A percentile compares a stretch with the other conserved stretches of the same genome.
These are phyloP conservation scores for Lasius platythorax DNA, from an alignment of 2,888 invertebrate genomes.

Conservation along the genomic window DNA sequence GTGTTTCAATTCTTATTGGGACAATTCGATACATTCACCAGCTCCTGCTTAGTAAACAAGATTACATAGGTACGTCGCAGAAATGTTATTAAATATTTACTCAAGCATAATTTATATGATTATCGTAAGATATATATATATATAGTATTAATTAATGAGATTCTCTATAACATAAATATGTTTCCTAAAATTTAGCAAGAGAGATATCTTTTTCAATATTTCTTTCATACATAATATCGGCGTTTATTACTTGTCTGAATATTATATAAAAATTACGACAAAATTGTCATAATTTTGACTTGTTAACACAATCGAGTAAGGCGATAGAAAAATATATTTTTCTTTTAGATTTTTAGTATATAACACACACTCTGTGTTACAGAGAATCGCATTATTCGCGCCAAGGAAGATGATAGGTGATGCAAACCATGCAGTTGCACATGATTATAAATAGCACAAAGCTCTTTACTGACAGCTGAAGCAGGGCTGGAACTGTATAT, in stretches of 20 bases:
- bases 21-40: slow-evolving; percentile 76
- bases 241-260: slow-evolving; percentile 9
- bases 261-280: background rate
- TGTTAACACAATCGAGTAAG: background rate
- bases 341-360: slow-evolving; percentile 18
- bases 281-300: background rate
- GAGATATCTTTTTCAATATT: slow-evolving; percentile 20
- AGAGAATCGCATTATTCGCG: slow-evolving; percentile 79
- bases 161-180: slow-evolving; percentile 68
- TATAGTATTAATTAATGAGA: slow-evolving; percentile 67
- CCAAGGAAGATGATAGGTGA: slow-evolving; percentile 79
- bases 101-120: slow-evolving; percentile 80
- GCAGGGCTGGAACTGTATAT: slow-evolving; percentile 82
- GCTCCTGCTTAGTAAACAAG: slow-evolving; percentile 79
- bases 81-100: slow-evolving; percentile 81
- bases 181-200: background rate
- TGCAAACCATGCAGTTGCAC: slow-evolving; percentile 81
- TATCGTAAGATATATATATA: slow-evolving; percentile 65
- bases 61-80: slow-evolving; percentile 73
- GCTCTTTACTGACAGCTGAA: slow-evolving; percentile 78
- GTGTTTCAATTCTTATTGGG: slow-evolving; percentile 77
- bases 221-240: background rate
- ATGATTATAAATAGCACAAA: slow-evolving; percentile 85
- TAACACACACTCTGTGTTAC: slow-evolving; percentile 57
- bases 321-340: slow-evolving; percentile 25